Evolutionary conservation across 2,888 invertebrate genomes (phyloP), one percentile per base, ranked within the genome.

Genomic region (Scaptomyza parva): DNA sequence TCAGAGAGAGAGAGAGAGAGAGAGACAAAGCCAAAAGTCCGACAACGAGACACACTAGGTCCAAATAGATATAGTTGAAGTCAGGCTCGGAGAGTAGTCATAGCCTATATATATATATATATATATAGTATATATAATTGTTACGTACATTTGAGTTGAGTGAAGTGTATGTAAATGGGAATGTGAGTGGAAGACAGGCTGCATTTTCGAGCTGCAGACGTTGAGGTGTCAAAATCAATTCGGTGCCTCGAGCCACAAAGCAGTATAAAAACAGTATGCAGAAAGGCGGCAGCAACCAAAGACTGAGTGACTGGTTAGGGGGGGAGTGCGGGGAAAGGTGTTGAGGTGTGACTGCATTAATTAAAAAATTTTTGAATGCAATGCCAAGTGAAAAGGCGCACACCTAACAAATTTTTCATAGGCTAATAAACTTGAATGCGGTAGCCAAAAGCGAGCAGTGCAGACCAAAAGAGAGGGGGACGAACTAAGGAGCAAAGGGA

Each of bases 351-450:
- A 70, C 88, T 75, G 86, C 83, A 88, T 88, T 83, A 88, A 88
- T 88, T 86, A 84, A 86, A 88, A 88, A 54, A 71, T 28, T 62
- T 62, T 62, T 86, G 86, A 80, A 88, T 83, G 78, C 75, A 59
- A 70, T 70, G 76, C 76, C 70, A 86, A 74, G 86, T 73, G 82
- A 74, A 78, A 83, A 83, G 78, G 78, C 73, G 81, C 74, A 88
- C 70, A 73, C 64, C 86, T 88, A 86, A 78, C 86, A 88, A 88
- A 83, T 85, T 83, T 83, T 83, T 86, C 85, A 86, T 85, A 88
- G 88, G 88, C 84, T 85, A 85, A 85, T 85, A 85, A 85, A 85
- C 88, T 72, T 85, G 88, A 85, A 88, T 85, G 80, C 86, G 68
- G 37, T 39, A 26, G 55, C 67, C 67, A 69, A 76, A 69, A 72